Evolutionary conservation across 2,113 vertebrate species (phyloP).

Genomic region (Ivindomyrus marchei): DNA sequence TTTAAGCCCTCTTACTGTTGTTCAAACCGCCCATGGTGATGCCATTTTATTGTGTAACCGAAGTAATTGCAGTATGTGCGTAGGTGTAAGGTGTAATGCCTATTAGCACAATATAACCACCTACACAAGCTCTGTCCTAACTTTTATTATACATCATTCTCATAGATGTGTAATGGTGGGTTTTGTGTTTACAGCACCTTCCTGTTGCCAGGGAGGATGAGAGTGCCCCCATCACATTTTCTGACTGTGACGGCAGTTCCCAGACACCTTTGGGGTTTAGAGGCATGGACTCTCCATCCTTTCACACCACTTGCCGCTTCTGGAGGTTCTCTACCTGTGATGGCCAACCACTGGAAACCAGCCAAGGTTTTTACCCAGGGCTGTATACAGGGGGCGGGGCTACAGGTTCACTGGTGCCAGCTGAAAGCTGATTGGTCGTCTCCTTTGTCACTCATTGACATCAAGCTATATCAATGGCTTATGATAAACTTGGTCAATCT

Average conservation of each 20-base stretch:
- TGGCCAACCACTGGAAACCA: background rate
- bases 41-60: background rate
- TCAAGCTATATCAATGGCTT: background rate
- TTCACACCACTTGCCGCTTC: background rate
- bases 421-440: background rate
- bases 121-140: background rate
- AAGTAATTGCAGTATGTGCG: background rate
- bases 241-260: background rate
- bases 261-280: background rate
- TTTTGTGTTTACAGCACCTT: background rate
- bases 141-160: background rate
- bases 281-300: background rate
- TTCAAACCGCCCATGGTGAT: background rate
- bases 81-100: conserved; percentile 13
- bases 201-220: background rate
- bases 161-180: background rate
- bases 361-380: background rate
- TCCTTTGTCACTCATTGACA: background rate
- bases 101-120: background rate
- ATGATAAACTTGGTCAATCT: background rate
- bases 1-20: background rate
- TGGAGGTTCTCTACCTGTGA: background rate
- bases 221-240: background rate
- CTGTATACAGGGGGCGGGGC: background rate
- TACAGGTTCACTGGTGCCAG: background rate